Percentiles rank a stretch among this genome's conserved stretches.
Evolutionary conservation across 2,113 vertebrate genomes (phyloP).

Genomic region (Gobius niger): DNA sequence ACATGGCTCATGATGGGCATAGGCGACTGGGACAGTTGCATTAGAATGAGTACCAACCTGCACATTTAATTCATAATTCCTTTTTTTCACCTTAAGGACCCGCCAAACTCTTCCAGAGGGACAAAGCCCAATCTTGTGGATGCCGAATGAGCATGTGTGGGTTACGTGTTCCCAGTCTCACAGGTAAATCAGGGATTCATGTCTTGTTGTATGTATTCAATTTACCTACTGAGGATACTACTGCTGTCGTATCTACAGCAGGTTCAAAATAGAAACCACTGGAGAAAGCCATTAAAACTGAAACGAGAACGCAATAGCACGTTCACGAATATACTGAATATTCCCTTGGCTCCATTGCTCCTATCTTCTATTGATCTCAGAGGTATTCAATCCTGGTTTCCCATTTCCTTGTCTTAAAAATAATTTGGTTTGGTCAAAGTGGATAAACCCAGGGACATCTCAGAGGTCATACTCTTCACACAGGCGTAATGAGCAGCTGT

Average conservation of each 20-base stretch:
- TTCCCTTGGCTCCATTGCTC: neutral
- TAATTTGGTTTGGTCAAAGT: slow-evolving; percentile 21
- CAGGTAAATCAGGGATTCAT: neutral
- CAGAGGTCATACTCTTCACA: slow-evolving; percentile 27
- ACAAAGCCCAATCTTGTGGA: too few relatives aligned
- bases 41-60: too few relatives aligned
- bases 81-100: too few relatives aligned
- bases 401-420: slow-evolving; percentile 16
- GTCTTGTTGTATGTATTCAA: too few relatives aligned
- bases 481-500: slow-evolving; percentile 39
- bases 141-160: too few relatives aligned
- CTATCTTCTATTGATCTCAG: neutral
- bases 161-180: too few relatives aligned
- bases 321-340: neutral
- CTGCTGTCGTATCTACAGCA: neutral
- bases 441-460: slow-evolving; percentile 35
- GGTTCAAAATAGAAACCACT: neutral
- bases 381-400: neutral
- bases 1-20: too few relatives aligned
- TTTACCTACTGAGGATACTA: too few relatives aligned
- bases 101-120: too few relatives aligned
- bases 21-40: too few relatives aligned
- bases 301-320: neutral
- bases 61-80: too few relatives aligned
- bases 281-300: neutral